Percentiles rank a stretch among this genome's conserved stretches.
Conservation (phyloP, 2,797 vertebrate species). For the Onychomys torridus region DNA sequence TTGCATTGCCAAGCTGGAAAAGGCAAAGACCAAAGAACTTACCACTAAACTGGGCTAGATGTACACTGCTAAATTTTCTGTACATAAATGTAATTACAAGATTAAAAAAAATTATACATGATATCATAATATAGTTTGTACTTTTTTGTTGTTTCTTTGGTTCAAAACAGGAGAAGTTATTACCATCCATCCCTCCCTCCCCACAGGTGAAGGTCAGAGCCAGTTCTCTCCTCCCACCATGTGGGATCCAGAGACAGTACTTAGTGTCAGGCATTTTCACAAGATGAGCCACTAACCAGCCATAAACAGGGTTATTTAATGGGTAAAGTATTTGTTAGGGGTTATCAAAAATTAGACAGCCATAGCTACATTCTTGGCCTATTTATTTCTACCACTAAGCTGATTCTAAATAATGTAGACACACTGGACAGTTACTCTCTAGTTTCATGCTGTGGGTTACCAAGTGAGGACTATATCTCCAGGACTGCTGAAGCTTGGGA, state of each 20-base stretch:
- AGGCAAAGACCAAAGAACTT: neutral
- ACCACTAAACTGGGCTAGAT: neutral
- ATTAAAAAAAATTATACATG: neutral
- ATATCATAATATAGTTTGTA: neutral
- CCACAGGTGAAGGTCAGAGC: neutral
- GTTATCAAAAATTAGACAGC: neutral
- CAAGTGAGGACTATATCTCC: neutral
- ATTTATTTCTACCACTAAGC: conserved; percentile 19
- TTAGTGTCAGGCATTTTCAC: neutral
- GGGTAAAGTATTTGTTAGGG: neutral
- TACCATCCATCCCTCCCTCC: neutral
- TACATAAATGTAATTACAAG: neutral
- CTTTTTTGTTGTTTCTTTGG: conserved; percentile 20
- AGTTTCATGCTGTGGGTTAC: neutral
- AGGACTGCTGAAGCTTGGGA: neutral
- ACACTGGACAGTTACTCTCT: neutral
- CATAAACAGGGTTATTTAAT: neutral
- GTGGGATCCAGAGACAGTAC: neutral
- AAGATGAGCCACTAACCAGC: neutral
- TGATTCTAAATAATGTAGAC: neutral
- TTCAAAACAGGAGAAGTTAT: neutral
- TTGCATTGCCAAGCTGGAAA: neutral
- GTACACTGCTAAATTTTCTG: neutral
- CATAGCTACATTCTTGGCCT: neutral
- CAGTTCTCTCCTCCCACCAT: neutral